A percentile compares a stretch with the other conserved stretches of the same genome.
These are phyloP conservation scores for Marmota flaviventris DNA, from an alignment of 2,113 vertebrate genomes.

Conservation along the genomic window DNA sequence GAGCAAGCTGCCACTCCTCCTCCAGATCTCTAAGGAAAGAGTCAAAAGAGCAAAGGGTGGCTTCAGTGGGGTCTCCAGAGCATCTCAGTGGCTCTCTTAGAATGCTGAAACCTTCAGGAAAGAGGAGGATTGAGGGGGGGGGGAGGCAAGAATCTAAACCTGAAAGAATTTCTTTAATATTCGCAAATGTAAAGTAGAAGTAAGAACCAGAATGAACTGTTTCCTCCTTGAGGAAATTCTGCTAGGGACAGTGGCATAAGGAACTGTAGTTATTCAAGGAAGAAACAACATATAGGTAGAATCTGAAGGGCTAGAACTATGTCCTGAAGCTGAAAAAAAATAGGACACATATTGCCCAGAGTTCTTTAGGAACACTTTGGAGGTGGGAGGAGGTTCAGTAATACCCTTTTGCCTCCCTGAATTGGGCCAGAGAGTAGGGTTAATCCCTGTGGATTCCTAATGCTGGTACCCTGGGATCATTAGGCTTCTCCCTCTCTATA, in stretches of 20 bases:
- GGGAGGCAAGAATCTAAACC: not conserved
- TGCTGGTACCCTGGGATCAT: not conserved
- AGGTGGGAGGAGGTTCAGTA: not conserved
- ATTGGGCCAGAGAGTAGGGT: slow-evolving; percentile 15
- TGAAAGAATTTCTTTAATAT: slow-evolving; percentile 23
- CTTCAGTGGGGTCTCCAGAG: slow-evolving; percentile 40
- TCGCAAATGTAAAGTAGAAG: slow-evolving; percentile 51
- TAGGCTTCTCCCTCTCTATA: slow-evolving; percentile 1
- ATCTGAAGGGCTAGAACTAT: not conserved
- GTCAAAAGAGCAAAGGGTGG: slow-evolving; percentile 48
- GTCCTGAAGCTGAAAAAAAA: not conserved
- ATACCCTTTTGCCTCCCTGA: slow-evolving; percentile 4
- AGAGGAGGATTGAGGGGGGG: not conserved
- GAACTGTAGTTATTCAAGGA: slow-evolving; percentile 17
- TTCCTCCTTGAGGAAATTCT: slow-evolving; percentile 29
- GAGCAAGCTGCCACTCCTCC: not conserved
- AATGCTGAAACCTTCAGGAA: slow-evolving; percentile 51
- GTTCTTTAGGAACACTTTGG: slow-evolving; percentile 20
- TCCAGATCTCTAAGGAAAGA: not conserved
- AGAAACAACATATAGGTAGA: slow-evolving; percentile 34
- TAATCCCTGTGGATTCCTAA: slow-evolving; percentile 22
- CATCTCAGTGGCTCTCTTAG: not conserved
- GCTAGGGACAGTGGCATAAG: not conserved
- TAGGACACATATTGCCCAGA: not conserved
- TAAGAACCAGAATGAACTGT: slow-evolving; percentile 22